Percentiles rank a stretch among this genome's conserved stretches.
These are phyloP conservation scores for Eriocheir sinensis DNA, from an alignment of 1,140 invertebrate species.

Conservation along the genomic window DNA sequence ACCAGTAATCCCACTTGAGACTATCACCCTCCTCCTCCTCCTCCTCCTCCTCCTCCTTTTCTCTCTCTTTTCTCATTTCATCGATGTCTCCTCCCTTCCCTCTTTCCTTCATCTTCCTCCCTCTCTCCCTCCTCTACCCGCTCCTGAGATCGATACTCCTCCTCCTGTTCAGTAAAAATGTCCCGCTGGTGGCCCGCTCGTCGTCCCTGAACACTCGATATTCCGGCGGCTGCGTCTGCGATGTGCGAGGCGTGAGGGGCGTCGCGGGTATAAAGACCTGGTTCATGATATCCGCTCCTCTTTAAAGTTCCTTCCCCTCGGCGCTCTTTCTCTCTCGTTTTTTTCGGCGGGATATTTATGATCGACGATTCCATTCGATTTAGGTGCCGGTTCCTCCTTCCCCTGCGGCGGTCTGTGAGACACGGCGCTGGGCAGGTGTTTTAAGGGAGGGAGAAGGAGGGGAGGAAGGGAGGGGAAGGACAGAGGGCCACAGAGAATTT, in stretches of 20 bases:
- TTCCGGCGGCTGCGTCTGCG: background rate
- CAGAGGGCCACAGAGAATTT: background rate
- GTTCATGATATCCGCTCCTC: constrained; percentile 4
- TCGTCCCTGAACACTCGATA: constrained; percentile 1
- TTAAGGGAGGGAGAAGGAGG: background rate
- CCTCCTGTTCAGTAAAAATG: background rate
- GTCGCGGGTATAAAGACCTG: background rate
- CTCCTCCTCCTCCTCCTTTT: background rate
- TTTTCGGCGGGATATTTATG: background rate
- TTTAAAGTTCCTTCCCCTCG: background rate
- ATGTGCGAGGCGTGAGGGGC: background rate
- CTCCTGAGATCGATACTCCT: background rate
- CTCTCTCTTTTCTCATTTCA: background rate
- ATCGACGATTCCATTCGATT: constrained; percentile 3
- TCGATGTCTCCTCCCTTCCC: background rate
- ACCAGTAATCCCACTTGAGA: constrained; percentile 11
- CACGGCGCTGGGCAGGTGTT: background rate
- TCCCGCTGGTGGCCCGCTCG: background rate
- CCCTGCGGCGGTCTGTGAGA: background rate
- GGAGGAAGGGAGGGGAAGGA: background rate
- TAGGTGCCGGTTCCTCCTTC: background rate
- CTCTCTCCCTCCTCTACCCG: too few relatives aligned
- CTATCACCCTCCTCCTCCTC: background rate
- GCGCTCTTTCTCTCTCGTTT: background rate
- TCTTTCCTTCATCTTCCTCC: background rate